phyloP scores from a whole-genome alignment of 2,113 vertebrate species.

The Colistium nudipinnis region DNA sequence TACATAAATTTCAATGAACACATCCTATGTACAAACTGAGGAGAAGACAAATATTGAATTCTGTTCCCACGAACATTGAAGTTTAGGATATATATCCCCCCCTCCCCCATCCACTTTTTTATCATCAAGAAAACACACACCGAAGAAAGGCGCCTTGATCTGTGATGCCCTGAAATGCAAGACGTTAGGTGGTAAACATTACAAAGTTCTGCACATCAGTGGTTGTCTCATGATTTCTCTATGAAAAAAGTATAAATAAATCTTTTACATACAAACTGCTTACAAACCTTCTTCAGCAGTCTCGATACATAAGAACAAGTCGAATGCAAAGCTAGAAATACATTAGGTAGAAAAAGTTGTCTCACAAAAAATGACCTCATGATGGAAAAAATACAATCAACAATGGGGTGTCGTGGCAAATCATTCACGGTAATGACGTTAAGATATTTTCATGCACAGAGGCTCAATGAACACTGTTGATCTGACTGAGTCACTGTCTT shows the following conservation, averaged over 20 bases:
- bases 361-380: conserved; percentile 57
- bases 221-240: conserved; percentile 70
- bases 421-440: conserved; percentile 45
- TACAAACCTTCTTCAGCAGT: conserved; percentile 55
- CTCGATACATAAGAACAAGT: conserved; percentile 54
- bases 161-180: conserved; percentile 76
- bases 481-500: conserved; percentile 12
- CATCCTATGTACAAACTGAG: conserved; percentile 83
- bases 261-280: conserved; percentile 65
- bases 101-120: neutral
- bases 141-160: conserved; percentile 63
- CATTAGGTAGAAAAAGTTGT: conserved; percentile 64
- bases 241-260: conserved; percentile 78
- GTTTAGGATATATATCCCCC: conserved; percentile 24
- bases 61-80: conserved; percentile 76
- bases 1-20: conserved; percentile 85
- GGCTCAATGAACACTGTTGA: conserved; percentile 49
- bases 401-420: conserved; percentile 58
- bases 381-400: conserved; percentile 75
- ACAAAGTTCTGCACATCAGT: conserved; percentile 70
- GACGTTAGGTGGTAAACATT: conserved; percentile 72
- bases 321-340: conserved; percentile 69
- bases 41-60: conserved; percentile 70
- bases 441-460: conserved; percentile 49
- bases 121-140: conserved; percentile 73